These are phyloP conservation scores for Drosophila lutescens DNA, from an alignment of 2,888 invertebrate genomes.

Conservation along the genomic window DNA sequence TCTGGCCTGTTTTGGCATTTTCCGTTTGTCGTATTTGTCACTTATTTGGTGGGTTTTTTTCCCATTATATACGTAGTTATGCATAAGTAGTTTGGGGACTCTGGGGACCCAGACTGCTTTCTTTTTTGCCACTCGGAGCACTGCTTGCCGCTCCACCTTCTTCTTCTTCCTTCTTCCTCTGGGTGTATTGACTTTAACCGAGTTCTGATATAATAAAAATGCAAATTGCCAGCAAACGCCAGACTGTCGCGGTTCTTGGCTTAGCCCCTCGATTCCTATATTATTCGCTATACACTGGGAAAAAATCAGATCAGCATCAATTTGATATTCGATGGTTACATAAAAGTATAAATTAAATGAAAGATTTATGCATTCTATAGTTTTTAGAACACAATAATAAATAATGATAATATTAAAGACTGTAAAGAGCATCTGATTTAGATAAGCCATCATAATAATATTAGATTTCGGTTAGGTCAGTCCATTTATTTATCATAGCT, in stretches of 20 bases:
- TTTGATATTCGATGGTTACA: too few relatives aligned
- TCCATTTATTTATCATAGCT: too few relatives aligned
- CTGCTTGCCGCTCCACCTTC: neutral
- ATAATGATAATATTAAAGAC: too few relatives aligned
- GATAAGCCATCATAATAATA: too few relatives aligned
- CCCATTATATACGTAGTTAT: constrained; percentile 20
- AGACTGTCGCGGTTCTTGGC: constrained; percentile 46
- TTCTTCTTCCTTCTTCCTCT: neutral
- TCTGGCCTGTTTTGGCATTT: neutral
- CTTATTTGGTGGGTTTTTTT: constrained; percentile 16
- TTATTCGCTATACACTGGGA: too few relatives aligned
- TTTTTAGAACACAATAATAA: too few relatives aligned
- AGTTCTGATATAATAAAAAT: constrained; percentile 81
- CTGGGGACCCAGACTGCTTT: neutral
- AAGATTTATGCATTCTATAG: too few relatives aligned
- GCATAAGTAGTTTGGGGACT: constrained; percentile 17
- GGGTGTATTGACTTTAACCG: constrained; percentile 70
- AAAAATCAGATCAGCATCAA: too few relatives aligned
- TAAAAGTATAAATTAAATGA: too few relatives aligned
- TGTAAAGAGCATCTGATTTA: too few relatives aligned
- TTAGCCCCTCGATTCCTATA: neutral
- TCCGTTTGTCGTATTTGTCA: constrained; percentile 9
- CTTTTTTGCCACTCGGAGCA: neutral
- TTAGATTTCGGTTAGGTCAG: too few relatives aligned
- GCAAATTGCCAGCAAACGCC: constrained; percentile 73